phyloP scores from a whole-genome alignment of 1,140 invertebrate species.

The Wasmannia auropunctata region DNA sequence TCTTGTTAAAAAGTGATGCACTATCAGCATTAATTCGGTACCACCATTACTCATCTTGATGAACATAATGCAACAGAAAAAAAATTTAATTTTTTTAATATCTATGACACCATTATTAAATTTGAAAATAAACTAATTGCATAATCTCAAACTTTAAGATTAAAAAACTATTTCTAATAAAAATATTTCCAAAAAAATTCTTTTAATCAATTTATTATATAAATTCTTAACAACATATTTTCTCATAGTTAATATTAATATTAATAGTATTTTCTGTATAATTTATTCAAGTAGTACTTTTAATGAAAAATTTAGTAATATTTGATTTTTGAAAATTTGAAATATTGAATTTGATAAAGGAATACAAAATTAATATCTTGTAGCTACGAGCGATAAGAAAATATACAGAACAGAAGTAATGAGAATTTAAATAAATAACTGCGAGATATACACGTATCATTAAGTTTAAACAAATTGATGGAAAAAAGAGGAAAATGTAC shows the following conservation, averaged over 20 bases:
- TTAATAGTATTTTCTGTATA: too few species aligned
- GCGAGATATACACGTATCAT: not conserved
- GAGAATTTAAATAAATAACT: not conserved
- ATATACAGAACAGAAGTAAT: not conserved
- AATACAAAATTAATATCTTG: not conserved
- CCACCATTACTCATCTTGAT: not conserved
- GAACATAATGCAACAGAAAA: not conserved
- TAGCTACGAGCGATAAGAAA: not conserved
- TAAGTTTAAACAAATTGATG: not conserved
- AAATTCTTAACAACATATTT: not conserved
- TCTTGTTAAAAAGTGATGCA: not conserved
- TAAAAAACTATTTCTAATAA: not conserved
- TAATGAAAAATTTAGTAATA: not conserved
- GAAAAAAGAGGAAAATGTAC: not conserved
- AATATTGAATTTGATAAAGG: not conserved
- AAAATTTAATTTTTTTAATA: not conserved
- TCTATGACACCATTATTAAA: not conserved
- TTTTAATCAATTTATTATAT: not conserved
- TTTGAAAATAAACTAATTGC: not conserved
- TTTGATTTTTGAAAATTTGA: not conserved
- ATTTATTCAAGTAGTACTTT: not conserved
- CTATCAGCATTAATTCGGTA: not conserved
- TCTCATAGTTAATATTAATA: too few species aligned
- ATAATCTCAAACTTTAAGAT: not conserved
- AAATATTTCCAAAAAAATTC: not conserved